Evolutionary conservation across 2,888 invertebrate genomes (phyloP), one percentile per base, ranked within the genome.

Genomic region (Chouioia cunea): DNA sequence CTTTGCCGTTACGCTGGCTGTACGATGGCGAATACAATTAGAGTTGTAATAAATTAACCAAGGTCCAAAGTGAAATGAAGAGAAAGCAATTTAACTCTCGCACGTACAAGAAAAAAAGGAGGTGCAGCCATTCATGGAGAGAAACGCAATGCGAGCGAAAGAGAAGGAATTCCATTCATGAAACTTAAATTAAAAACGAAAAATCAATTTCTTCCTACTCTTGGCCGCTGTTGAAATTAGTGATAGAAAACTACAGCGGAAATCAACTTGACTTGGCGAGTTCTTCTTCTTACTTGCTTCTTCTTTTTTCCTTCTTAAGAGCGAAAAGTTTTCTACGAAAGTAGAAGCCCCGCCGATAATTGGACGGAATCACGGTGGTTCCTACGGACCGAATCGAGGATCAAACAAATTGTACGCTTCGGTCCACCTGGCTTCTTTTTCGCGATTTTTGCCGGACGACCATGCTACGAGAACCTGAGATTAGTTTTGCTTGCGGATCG

Each of bases 391-490:
- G 68, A 77, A 77, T 78, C 74, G 58, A 67, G 36, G 77, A 78
- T 76, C 74, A 67, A 75, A 76, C 73, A 67, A 76, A 76, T 77
- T 65, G 75, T 71, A 78, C 74, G 76, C 73, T 73, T 64, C 36
- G 75, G 43, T 12, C 47, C 73, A 64, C 54, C 65, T 12, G 58
- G 58, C 43, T 43, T 54, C 54, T 43, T 43, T 12, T 36, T 36
- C 36, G 57, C 18, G 57, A 57, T 43, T 27, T 57, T 23, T 36
- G 36, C 36, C 12, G 36, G 36, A 27, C 27, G 6, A 10, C 36
- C 4, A 36, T 10, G 12, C 36, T 36, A 36, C 12, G 36, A 36
- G 6, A 3, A 6, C 6, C 36, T 3, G 36, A 36, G 36, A 36
- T 36, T 36, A 36, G 36, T 36, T 12, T 36, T 36, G 36, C 36